Conservation (phyloP, 2,888 invertebrate species). For the Drosophila nr. fundita region DNA sequence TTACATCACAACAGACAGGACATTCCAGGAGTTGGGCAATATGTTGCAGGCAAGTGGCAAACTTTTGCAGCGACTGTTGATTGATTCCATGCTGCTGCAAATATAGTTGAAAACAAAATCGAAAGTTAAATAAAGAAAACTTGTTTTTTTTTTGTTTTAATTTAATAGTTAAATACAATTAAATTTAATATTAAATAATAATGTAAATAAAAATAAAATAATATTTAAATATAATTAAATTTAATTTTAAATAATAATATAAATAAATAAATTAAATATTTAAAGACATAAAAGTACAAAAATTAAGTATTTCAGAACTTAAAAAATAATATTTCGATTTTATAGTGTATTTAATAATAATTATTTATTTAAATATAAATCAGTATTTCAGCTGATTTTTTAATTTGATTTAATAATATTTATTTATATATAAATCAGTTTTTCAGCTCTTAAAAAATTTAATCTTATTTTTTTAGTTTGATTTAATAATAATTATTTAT, state of each 20-base stretch:
- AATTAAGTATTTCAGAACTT: rapidly evolving
- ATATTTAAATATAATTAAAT: background rate
- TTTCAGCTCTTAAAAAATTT: background rate
- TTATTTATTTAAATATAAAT: too few species aligned
- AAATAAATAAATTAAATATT: background rate
- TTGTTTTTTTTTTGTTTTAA: background rate
- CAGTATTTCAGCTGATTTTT: too few species aligned
- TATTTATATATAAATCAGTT: background rate
- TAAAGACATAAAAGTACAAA: background rate
- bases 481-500: background rate
- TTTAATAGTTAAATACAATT: background rate
- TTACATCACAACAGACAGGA: constrained; percentile 86
- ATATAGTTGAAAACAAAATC: constrained; percentile 12
- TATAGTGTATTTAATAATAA: too few species aligned
- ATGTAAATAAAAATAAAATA: too few species aligned
- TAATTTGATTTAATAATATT: background rate
- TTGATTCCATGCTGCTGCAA: constrained; percentile 81
- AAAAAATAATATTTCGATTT: rapidly evolving
- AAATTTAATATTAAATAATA: too few species aligned
- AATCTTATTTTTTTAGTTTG: too few species aligned
- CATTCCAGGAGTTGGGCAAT: constrained; percentile 86
- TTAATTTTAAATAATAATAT: too few species aligned
- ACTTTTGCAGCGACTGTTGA: constrained; percentile 85
- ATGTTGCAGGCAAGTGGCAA: constrained; percentile 85
- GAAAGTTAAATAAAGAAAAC: background rate